Percentiles rank a stretch among this genome's conserved stretches.
Conservation (phyloP, 2,888 invertebrate genomes). For the Rotaria socialis region DNA sequence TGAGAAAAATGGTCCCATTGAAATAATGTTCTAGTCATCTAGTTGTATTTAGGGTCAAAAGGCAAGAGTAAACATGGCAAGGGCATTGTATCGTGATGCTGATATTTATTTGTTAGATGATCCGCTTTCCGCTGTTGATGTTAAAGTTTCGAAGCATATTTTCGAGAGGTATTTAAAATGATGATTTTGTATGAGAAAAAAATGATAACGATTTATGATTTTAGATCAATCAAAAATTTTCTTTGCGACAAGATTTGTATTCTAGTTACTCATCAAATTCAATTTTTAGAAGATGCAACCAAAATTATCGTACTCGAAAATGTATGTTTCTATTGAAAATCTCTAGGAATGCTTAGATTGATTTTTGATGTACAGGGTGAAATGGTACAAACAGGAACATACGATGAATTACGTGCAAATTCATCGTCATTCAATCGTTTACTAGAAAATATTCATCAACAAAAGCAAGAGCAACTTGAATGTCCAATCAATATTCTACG, state of each 20-base stretch:
- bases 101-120: constrained; percentile 64
- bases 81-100: constrained; percentile 65
- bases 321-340: not conserved
- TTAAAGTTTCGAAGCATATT: constrained; percentile 79
- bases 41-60: constrained; percentile 65
- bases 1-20: not conserved
- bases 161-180: constrained; percentile 68
- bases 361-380: not conserved
- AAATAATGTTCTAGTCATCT: no score
- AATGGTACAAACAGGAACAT: not conserved
- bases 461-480: not conserved
- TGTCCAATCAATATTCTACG: not conserved
- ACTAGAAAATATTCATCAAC: not conserved
- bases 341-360: no score
- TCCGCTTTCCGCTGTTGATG: constrained; percentile 81
- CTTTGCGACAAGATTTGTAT: constrained; percentile 70
- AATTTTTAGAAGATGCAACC: constrained; percentile 64
- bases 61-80: constrained; percentile 68
- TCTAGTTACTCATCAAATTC: constrained; percentile 77
- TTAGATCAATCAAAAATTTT: constrained; percentile 50
- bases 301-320: constrained; percentile 59
- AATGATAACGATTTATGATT: no score
- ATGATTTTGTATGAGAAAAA: no score
- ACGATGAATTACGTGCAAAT: not conserved
- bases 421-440: not conserved